Percentiles rank a stretch among this genome's conserved stretches.
These are phyloP conservation scores for Pollenia griseotomentosa DNA, from an alignment of 2,888 invertebrate species.

Conservation along the genomic window DNA sequence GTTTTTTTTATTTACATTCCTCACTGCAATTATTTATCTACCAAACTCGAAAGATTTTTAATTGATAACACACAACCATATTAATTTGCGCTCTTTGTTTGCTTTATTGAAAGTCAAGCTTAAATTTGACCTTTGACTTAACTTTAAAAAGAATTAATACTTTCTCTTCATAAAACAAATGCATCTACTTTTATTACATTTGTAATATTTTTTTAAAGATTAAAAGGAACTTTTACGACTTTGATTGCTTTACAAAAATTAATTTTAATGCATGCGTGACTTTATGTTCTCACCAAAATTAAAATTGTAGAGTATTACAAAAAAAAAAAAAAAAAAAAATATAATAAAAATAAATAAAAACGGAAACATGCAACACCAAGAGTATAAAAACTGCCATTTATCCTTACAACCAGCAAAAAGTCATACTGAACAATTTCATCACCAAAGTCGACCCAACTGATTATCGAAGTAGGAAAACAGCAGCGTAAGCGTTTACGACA, in stretches of 20 bases:
- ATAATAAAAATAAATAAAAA: neutral
- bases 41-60: no score
- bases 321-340: constrained; percentile 26
- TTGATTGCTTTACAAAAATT: constrained; percentile 56
- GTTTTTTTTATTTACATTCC: no score
- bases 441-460: constrained; percentile 18
- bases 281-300: constrained; percentile 57
- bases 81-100: no score
- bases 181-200: neutral
- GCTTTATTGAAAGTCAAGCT: no score
- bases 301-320: constrained; percentile 16
- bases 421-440: constrained; percentile 15
- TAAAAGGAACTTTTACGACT: constrained; percentile 54
- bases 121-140: neutral
- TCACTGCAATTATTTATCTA: no score
- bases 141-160: constrained; percentile 2
- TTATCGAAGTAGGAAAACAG: constrained; percentile 16
- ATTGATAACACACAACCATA: no score
- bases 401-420: constrained; percentile 24
- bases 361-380: constrained; percentile 40
- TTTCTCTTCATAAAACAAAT: neutral
- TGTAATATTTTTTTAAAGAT: constrained; percentile 30
- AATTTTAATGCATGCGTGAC: constrained; percentile 70
- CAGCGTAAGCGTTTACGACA: constrained; percentile 38
- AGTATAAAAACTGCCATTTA: constrained; percentile 20